phyloP scores from a whole-genome alignment of 2,797 vertebrate genomes.

The Synanceia verrucosa region DNA sequence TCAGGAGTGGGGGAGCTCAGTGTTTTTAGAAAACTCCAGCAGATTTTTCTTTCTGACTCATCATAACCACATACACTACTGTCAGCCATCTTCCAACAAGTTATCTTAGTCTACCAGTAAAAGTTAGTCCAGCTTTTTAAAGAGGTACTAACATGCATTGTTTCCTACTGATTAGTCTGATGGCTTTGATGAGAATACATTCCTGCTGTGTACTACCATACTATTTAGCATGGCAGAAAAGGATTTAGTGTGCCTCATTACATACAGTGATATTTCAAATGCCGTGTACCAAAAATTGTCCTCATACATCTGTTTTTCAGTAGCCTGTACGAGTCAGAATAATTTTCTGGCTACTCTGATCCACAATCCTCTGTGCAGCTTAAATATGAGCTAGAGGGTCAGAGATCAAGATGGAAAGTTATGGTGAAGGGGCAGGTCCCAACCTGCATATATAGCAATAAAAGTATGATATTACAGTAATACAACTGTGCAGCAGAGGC shows the following conservation, averaged over 20 bases:
- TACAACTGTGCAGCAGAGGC: not conserved
- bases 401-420: not conserved
- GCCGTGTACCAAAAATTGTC: not conserved
- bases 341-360: not conserved
- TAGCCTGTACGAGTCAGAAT: not conserved
- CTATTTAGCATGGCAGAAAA: not conserved
- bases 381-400: not conserved
- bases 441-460: not conserved
- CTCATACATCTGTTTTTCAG: not conserved
- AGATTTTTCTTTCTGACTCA: constrained; percentile 67
- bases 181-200: not conserved
- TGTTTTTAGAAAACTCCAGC: constrained; percentile 40
- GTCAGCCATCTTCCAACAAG: constrained; percentile 30
- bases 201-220: not conserved
- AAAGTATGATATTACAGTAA: not conserved
- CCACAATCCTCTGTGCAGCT: not conserved
- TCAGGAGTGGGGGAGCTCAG: not conserved
- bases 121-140: constrained; percentile 23
- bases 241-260: not conserved
- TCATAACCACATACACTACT: constrained; percentile 52
- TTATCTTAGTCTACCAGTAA: constrained; percentile 8
- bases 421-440: not conserved
- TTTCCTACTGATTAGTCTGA: not conserved
- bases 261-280: not conserved
- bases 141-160: not conserved